Evolutionary conservation across 2,888 invertebrate genomes (phyloP).

Genomic region (Acanthosepion esculentum): DNA sequence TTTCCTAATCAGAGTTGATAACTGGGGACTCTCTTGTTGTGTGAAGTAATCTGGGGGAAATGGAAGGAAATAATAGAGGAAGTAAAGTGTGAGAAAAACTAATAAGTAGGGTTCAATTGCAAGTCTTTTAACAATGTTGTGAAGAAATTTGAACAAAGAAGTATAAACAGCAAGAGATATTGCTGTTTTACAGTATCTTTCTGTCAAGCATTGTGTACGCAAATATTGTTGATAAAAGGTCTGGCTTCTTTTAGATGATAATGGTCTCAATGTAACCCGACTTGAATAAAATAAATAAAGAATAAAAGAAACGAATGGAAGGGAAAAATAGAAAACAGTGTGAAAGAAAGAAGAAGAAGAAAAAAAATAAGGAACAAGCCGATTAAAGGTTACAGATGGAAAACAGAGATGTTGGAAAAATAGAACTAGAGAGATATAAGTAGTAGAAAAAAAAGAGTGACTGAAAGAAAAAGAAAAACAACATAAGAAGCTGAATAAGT

Average conservation of each 20-base stretch:
- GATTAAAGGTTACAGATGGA: too few species aligned
- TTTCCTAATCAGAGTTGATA: neutral
- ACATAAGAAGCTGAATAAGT: neutral
- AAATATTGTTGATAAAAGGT: constrained; percentile 2
- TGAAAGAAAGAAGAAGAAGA: neutral
- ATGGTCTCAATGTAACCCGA: neutral
- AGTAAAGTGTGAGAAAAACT: neutral
- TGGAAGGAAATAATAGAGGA: neutral
- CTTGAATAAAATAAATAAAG: neutral
- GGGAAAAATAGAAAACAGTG: neutral
- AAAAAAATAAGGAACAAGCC: neutral
- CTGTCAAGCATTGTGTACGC: neutral
- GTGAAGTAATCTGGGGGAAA: neutral
- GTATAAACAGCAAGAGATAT: neutral
- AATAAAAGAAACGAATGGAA: neutral
- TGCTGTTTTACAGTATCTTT: neutral
- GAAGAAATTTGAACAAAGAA: constrained; percentile 17
- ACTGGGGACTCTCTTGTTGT: neutral
- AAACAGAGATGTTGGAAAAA: neutral
- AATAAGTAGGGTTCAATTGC: neutral
- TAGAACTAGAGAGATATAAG: neutral
- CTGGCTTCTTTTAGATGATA: neutral
- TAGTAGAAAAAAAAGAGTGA: neutral
- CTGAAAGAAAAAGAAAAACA: neutral
- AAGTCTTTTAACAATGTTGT: neutral